Conservation (phyloP, 2,797 vertebrate genomes). For the Cichlasoma orientale region DNA sequence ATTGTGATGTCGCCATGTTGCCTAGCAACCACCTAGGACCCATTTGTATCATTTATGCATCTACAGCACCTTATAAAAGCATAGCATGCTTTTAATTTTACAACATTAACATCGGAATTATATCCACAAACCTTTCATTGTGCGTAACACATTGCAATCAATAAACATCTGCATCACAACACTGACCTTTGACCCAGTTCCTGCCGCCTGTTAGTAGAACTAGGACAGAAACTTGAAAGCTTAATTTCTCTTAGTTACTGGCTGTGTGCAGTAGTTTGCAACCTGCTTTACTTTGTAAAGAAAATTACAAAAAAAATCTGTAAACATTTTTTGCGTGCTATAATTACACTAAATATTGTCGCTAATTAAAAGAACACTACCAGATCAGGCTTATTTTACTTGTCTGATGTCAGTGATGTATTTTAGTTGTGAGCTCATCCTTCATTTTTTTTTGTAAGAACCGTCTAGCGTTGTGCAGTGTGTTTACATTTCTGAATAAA, state of each 20-base stretch:
- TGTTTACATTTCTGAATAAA: constrained; percentile 65
- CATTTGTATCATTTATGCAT: neutral
- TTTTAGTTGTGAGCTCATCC: neutral
- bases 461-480: constrained; percentile 23
- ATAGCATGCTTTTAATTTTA: neutral
- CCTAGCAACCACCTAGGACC: neutral
- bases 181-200: neutral
- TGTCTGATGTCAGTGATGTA: neutral
- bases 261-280: neutral
- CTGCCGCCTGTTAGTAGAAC: neutral
- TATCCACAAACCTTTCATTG: neutral
- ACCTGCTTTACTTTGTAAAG: neutral
- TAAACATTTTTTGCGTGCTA: neutral
- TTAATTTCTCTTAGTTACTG: neutral
- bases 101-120: neutral
- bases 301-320: neutral
- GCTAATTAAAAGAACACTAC: neutral
- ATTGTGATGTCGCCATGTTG: neutral
- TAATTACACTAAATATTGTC: neutral
- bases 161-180: neutral
- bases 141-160: neutral
- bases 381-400: neutral
- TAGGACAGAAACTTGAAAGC: neutral
- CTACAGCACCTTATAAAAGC: neutral
- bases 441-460: constrained; percentile 4